Base-by-base conservation (phyloP, 2,797 vertebrate species). In the Paedocypris micromegethes region DNA sequence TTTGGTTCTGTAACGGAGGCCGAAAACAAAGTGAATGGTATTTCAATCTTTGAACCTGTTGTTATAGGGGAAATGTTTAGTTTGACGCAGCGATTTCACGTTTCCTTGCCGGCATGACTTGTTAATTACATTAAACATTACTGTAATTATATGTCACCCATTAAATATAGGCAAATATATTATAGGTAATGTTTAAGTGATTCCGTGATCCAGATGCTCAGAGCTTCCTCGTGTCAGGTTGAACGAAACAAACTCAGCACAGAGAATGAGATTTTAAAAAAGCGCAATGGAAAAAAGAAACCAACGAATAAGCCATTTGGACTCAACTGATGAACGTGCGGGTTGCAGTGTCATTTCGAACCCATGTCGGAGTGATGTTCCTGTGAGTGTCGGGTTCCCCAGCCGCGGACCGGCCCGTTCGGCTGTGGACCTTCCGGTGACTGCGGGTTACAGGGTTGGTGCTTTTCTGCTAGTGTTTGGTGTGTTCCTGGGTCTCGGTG, bases 401-500 rank as follows among this genome's bases (percentile, higher is more conserved):
- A 80, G 77, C 9, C 76, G 83, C 6, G 23, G 23, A 5, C 79
- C 77, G 54, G 86, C 77, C 41, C 64, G 75, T 0, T 78, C 87
- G 0, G 23, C 23, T 23, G 23, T 23, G 23, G 86, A 89, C 78
- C 58, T 77, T 58, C 68, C 80, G 9, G 81, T 88, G 61, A 88
- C 88, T 3, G 91, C 92, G 3, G 74, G 81, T 0, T 84, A 91
- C 78, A 95, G 93, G 79, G 84, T 87, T 0, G 88, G 87, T 2
- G 79, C 86, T 7, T 82, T 84, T 0, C 76, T 94, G 48, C 77
- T 96, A 56, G 89, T 93, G 70, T 92, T 86, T 1, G 93, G 93
- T 62, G 69, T 91, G 61, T 88, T 91, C 80, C 79, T 94, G 59
- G 84, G 83, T 5, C 73, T 94, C 53, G 75, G 91, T 46, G 93